These are phyloP conservation scores for Tetragnatha versicolor DNA, from an alignment of 1,140 invertebrate genomes.

Conservation along the genomic window DNA sequence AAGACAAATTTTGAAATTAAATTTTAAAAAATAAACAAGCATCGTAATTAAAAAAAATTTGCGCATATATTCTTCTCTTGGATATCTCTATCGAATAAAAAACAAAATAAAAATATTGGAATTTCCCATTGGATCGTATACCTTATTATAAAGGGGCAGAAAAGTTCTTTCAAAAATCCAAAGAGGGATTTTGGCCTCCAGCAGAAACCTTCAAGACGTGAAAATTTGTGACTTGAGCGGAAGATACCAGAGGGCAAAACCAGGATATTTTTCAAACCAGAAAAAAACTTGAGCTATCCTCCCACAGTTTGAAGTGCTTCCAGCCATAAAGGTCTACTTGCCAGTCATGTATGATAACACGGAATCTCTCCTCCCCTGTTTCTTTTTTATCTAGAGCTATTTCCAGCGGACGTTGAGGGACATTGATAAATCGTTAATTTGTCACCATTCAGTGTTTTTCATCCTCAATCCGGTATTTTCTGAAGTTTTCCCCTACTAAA, in stretches of 20 bases:
- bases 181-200: too few relatives aligned
- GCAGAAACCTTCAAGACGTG: background rate
- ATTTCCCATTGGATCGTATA: too few relatives aligned
- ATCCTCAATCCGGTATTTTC: too few relatives aligned
- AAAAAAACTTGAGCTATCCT: background rate
- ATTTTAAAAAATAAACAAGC: too few relatives aligned
- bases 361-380: background rate
- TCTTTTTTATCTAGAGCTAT: background rate
- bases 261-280: background rate
- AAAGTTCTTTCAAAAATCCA: background rate
- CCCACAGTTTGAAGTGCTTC: background rate
- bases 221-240: background rate
- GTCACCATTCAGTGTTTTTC: slow-evolving; percentile 3
- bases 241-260: background rate
- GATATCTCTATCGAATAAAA: too few relatives aligned
- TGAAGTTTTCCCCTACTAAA: too few relatives aligned
- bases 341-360: background rate
- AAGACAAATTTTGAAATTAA: too few relatives aligned
- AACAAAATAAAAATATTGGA: too few relatives aligned
- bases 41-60: too few relatives aligned
- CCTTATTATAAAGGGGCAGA: too few relatives aligned
- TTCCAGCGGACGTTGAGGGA: background rate
- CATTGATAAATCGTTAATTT: background rate
- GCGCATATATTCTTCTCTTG: too few relatives aligned
- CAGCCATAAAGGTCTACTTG: background rate